Percentiles rank a stretch among this genome's conserved stretches.
Conservation (phyloP, 1,140 invertebrate genomes). For the Orchestia grillus region DNA sequence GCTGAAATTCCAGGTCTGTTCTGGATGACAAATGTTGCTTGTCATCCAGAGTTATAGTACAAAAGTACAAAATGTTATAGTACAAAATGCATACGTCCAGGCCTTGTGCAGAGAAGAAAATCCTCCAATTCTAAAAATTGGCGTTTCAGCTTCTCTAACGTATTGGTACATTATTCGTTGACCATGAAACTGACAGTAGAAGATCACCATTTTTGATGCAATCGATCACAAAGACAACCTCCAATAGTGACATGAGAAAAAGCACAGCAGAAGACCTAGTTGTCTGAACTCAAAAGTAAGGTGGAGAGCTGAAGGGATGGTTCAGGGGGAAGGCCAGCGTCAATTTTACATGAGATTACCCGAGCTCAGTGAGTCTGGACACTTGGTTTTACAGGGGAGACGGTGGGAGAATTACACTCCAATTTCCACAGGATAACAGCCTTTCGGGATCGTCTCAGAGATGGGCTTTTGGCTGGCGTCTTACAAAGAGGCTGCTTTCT, state of each 20-base stretch:
- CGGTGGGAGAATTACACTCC: slow-evolving; percentile 62
- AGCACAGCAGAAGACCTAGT: slow-evolving; percentile 25
- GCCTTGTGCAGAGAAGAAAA: not conserved
- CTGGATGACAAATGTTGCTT: not conserved
- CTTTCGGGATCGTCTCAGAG: slow-evolving; percentile 56
- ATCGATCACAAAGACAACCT: slow-evolving; percentile 27
- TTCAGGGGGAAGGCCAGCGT: slow-evolving; percentile 20
- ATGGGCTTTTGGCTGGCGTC: slow-evolving; percentile 58
- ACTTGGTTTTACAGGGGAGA: slow-evolving; percentile 62
- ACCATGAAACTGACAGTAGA: not conserved
- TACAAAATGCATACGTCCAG: not conserved
- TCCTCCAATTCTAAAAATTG: not conserved
- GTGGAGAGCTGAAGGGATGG: slow-evolving; percentile 29
- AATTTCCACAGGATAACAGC: slow-evolving; percentile 61
- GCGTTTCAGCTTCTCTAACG: not conserved
- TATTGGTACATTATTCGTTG: not conserved
- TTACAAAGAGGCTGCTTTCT: slow-evolving; percentile 56
- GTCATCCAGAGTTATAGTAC: too few relatives aligned
- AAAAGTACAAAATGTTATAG: not conserved
- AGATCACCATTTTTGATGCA: not conserved
- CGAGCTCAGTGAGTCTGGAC: slow-evolving; percentile 59
- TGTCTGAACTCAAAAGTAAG: slow-evolving; percentile 32
- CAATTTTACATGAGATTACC: slow-evolving; percentile 63
- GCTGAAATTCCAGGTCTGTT: not conserved
- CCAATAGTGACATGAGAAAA: not conserved